phyloP scores from a whole-genome alignment of 2,113 vertebrate species.

The Vidua macroura region DNA sequence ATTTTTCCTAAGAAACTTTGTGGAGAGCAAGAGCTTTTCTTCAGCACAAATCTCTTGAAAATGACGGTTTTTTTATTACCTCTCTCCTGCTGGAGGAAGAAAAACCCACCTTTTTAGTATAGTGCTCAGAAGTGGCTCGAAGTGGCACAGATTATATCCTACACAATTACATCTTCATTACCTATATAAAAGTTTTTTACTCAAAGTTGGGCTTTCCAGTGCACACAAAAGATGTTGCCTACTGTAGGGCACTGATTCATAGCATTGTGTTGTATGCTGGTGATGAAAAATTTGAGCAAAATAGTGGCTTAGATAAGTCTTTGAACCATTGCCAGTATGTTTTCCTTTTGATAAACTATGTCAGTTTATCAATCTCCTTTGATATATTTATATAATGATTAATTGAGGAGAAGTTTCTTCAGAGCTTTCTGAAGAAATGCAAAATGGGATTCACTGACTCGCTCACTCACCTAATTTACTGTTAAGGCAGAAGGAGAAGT shows the following conservation, averaged over 20 bases:
- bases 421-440: not conserved
- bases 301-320: not conserved
- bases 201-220: not conserved
- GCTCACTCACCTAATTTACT: not conserved
- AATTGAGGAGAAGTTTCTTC: not conserved
- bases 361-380: not conserved
- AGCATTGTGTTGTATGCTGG: not conserved
- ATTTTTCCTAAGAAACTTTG: not conserved
- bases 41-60: not conserved
- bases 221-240: not conserved
- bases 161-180: not conserved
- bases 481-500: fast-evolving
- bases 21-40: not conserved
- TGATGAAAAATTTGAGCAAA: conserved; percentile 13
- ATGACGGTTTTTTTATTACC: not conserved
- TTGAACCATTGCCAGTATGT: not conserved
- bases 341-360: conserved; percentile 9
- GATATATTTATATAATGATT: not conserved
- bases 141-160: not conserved
- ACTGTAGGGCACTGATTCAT: not conserved
- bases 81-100: not conserved
- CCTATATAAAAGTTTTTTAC: not conserved
- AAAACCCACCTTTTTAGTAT: not conserved
- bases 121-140: not conserved
- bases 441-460: not conserved